These are phyloP conservation scores for Platyscapa corneri DNA, from an alignment of 1,140 invertebrate species.

Conservation along the genomic window DNA sequence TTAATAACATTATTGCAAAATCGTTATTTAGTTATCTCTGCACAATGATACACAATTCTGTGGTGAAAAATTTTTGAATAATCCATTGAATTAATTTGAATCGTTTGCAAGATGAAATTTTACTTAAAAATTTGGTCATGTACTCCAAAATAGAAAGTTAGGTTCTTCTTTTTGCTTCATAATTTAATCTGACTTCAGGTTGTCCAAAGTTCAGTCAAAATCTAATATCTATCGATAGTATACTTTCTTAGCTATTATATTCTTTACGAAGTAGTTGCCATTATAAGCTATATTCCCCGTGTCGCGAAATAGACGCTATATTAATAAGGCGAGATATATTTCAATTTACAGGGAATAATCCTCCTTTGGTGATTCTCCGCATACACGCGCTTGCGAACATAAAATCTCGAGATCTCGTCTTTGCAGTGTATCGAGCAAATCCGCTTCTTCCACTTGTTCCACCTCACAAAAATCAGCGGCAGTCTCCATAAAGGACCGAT, in stretches of 20 bases:
- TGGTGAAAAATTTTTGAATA: too few species aligned
- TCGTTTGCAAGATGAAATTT: neutral
- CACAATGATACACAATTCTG: too few species aligned
- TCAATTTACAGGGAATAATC: slow-evolving; percentile 50
- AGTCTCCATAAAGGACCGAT: slow-evolving; percentile 61
- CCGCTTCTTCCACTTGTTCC: slow-evolving; percentile 40
- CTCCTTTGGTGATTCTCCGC: slow-evolving; percentile 22
- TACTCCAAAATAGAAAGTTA: neutral
- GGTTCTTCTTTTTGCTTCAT: neutral
- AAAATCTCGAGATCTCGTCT: slow-evolving; percentile 42
- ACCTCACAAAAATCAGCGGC: slow-evolving; percentile 51
- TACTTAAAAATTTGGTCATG: too few species aligned
- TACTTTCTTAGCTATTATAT: neutral
- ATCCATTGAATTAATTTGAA: too few species aligned
- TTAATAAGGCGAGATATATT: slow-evolving; percentile 36
- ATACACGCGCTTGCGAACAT: slow-evolving; percentile 12
- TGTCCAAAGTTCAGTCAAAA: neutral
- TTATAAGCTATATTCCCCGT: neutral
- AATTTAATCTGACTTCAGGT: neutral
- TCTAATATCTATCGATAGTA: neutral
- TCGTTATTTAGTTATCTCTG: too few species aligned
- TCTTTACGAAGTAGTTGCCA: neutral
- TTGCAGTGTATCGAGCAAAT: slow-evolving; percentile 48
- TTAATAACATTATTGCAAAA: too few species aligned
- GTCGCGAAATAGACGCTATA: neutral